A percentile compares a stretch with the other conserved stretches of the same genome.
Conservation (phyloP, 2,888 invertebrate genomes). For the Synanthedon tipuliformis region DNA sequence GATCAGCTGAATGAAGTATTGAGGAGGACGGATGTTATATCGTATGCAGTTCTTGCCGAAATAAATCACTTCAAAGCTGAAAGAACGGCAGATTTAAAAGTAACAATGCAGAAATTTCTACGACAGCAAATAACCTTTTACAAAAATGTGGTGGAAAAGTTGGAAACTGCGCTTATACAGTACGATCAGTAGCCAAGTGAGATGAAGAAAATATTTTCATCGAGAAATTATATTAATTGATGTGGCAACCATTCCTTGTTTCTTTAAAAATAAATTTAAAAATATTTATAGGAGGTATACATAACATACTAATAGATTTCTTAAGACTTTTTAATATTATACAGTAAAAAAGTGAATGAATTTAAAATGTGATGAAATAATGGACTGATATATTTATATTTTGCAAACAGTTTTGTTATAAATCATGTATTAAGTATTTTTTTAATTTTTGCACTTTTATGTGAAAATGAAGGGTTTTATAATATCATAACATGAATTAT, state of each 20-base stretch:
- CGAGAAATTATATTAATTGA: not conserved
- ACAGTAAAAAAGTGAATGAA: conserved; percentile 28
- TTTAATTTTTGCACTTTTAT: conserved; percentile 34
- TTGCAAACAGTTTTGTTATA: conserved; percentile 15
- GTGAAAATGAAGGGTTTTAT: conserved; percentile 31
- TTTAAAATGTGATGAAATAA: conserved; percentile 50
- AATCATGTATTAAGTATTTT: conserved; percentile 16
- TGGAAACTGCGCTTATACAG: conserved; percentile 71
- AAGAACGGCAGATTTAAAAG: conserved; percentile 85
- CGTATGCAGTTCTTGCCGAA: conserved; percentile 94
- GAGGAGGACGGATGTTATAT: conserved; percentile 89
- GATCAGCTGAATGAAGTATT: conserved; percentile 84
- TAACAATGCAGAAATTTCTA: conserved; percentile 87
- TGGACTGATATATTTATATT: conserved; percentile 41
- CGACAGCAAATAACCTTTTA: conserved; percentile 93
- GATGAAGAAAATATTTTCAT: conserved; percentile 4
- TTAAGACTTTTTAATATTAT: conserved; percentile 12
- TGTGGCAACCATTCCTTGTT: not conserved
- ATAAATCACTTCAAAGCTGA: conserved; percentile 92
- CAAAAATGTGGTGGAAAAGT: conserved; percentile 81
- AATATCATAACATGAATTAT: conserved; percentile 30
- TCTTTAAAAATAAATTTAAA: not conserved
- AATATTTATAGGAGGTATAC: conserved; percentile 6
- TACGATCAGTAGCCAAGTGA: conserved; percentile 44
- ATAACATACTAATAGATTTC: conserved; percentile 36